phyloP scores from a whole-genome alignment of 2,113 vertebrate species.

The Pseudopipra pipra region DNA sequence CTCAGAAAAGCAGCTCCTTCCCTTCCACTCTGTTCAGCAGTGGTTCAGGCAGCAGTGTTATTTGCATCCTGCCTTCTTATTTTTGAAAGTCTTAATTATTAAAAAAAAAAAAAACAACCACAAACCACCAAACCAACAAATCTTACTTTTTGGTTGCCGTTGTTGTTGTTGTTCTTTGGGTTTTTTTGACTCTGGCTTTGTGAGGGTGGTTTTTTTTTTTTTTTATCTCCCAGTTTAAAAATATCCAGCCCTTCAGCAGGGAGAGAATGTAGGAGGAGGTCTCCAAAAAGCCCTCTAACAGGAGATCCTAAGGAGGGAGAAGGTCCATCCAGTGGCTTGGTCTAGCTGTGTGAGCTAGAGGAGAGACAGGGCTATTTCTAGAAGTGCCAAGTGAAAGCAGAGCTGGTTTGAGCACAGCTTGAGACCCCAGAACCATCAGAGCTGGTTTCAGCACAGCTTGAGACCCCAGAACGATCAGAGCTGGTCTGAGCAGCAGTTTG shows the following conservation, averaged over 20 bases:
- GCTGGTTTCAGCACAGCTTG: too few relatives aligned
- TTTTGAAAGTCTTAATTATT: slow-evolving; percentile 53
- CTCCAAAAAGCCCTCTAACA: background rate
- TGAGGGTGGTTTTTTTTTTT: background rate
- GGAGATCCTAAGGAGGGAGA: background rate
- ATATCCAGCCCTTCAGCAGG: background rate
- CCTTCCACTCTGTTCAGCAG: background rate
- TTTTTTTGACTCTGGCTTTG: slow-evolving; percentile 7
- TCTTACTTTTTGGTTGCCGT: background rate
- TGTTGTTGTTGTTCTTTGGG: background rate
- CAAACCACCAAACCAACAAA: background rate
- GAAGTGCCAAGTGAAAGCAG: fast-evolving
- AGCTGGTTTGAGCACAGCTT: background rate
- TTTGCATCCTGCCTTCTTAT: slow-evolving; percentile 25
- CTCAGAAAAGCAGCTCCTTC: background rate
- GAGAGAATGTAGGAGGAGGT: slow-evolving; percentile 3
- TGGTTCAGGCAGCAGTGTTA: background rate
- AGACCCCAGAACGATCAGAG: fast-evolving
- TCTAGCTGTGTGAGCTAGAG: background rate
- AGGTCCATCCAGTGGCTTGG: background rate
- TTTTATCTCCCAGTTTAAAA: slow-evolving; percentile 44
- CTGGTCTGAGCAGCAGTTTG: too few relatives aligned
- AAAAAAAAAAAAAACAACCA: background rate
- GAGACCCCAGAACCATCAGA: fast-evolving
- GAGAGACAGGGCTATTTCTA: background rate